Percentiles rank a stretch among this genome's conserved stretches.
Evolutionary conservation across 2,113 vertebrate genomes (phyloP).

Genomic region (Trichechus manatus): DNA sequence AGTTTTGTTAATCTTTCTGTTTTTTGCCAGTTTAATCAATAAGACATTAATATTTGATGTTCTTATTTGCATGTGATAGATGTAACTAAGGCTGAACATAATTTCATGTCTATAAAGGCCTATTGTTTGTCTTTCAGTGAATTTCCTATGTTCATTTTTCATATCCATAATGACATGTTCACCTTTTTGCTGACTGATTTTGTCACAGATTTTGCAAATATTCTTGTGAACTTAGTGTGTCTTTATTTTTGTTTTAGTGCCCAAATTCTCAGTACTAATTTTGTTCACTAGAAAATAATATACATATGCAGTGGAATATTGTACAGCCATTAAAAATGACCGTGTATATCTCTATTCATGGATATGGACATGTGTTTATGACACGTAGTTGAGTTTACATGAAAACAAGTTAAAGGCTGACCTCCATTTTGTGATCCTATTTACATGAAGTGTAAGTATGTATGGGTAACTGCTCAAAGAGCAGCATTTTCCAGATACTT

Average conservation of each 20-base stretch:
- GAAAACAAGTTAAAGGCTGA: background rate
- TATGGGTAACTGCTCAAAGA: background rate
- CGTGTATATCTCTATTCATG: background rate
- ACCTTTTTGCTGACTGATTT: background rate
- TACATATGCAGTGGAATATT: background rate
- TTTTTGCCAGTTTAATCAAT: background rate
- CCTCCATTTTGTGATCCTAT: constrained; percentile 37
- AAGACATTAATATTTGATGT: background rate
- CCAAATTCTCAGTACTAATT: background rate
- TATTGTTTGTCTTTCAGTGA: constrained; percentile 2
- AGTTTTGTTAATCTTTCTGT: background rate
- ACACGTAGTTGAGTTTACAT: background rate
- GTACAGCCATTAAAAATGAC: background rate
- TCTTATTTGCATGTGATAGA: background rate
- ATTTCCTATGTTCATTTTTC: background rate
- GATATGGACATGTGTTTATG: background rate
- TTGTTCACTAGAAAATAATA: background rate
- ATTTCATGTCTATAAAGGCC: background rate
- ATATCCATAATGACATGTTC: background rate
- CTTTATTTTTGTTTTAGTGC: background rate
- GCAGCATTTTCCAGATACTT: background rate
- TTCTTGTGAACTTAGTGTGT: background rate
- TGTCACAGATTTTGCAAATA: background rate
- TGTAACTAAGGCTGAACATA: background rate
- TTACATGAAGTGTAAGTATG: background rate